Base-by-base conservation (phyloP, 2,113 vertebrate species). In the Heterochromis multidens region DNA sequence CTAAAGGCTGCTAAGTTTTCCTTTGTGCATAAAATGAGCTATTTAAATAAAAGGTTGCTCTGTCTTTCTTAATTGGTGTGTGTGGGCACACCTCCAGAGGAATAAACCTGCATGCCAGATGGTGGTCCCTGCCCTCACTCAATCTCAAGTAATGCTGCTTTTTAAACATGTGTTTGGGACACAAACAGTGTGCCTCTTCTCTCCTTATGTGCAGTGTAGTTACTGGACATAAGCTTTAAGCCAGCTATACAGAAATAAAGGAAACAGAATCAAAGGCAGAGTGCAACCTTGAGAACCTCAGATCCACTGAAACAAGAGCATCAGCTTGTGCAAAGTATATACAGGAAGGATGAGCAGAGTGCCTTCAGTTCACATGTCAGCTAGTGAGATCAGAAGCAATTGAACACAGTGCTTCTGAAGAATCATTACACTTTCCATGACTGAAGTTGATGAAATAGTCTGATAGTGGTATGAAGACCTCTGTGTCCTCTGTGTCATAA, bases 91-190 rank as follows among this genome's bases (percentile, higher is more conserved):
- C 70, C 79, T 67, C 77, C 27, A 62, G 77, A 88, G 87, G 52
- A 80, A 59, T 57, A 21, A 85, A 74, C 13, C 70, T 37, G n/a
- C 31, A 70, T 56, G 74, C 3, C 91, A 91, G 80, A 90, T 81
- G 86, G 87, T 77, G 67, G 80, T 91, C 63, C 19, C 37, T 83
- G 76, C 3, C 19, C 85, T 80, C 76, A 59, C 31, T 59, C 23
- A 77, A 54, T 76, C 54, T 57, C 80, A 79, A 67, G 43, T 43
- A 72, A 46, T 67, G 19, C 81, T 67, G 27, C 46, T 7, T 7
- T 63, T 84, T 1, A 33, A 60, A 33, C 6, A 58, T 7, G 62
- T 65, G 16, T 14, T 25, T 65, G 43, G 62, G 72, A 43, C 46
- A 23, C 35, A 78, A 79, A 63, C 62, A 80, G 23, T 52, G 37